Conservation (phyloP, 2,797 vertebrate genomes). For the Pampus argenteus region DNA sequence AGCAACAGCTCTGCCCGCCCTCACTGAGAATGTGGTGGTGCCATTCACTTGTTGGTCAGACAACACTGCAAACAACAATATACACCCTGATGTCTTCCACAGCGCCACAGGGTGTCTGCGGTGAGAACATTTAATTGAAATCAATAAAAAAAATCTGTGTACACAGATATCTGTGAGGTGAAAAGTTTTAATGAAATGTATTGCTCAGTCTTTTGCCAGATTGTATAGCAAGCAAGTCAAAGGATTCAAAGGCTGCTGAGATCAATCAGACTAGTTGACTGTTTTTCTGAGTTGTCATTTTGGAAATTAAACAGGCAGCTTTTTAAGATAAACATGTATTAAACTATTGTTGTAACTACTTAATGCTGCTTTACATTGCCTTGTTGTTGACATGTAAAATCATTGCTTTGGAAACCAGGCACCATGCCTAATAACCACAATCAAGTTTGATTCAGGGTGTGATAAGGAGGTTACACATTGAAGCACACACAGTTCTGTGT, state of each 20-base stretch:
- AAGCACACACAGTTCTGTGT: neutral
- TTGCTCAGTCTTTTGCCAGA: too few relatives aligned
- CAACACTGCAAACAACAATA: conserved; percentile 66
- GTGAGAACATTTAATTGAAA: conserved; percentile 70
- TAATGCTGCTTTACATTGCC: too few relatives aligned
- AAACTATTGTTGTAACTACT: neutral
- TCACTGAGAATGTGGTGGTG: conserved; percentile 90
- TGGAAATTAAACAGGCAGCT: neutral
- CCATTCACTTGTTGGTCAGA: conserved; percentile 89
- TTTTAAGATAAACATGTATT: neutral
- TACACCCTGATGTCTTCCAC: conserved; percentile 91
- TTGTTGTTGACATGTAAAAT: too few relatives aligned
- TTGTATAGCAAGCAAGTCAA: too few relatives aligned
- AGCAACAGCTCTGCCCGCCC: conserved; percentile 84
- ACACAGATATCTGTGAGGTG: too few relatives aligned
- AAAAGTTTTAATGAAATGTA: too few relatives aligned
- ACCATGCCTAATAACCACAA: neutral
- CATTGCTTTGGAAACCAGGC: neutral
- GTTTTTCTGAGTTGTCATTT: neutral
- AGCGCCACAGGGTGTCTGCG: conserved; percentile 93
- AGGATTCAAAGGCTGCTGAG: too few relatives aligned
- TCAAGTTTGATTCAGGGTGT: conserved; percentile 5
- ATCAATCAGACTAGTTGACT: neutral
- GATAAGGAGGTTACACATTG: neutral
- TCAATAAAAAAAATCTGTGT: too few relatives aligned